phyloP scores from a whole-genome alignment of 2,113 vertebrate genomes.

The Eidolon helvum region DNA sequence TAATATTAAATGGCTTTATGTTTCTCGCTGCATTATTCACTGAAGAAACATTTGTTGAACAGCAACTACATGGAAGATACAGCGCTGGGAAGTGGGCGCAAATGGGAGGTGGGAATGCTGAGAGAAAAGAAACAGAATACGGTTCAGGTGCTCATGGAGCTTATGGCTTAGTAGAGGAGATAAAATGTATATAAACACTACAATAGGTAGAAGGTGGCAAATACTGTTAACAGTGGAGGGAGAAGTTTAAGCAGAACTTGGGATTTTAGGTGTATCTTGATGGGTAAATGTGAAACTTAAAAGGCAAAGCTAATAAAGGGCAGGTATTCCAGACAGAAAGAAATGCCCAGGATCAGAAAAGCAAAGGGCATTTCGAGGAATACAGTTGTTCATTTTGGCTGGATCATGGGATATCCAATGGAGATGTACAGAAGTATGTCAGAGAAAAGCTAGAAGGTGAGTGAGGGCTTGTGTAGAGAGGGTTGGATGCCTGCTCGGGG shows the following conservation, averaged over 20 bases:
- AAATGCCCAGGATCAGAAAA: not conserved
- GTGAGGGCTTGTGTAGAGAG: not conserved
- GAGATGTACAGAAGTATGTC: not conserved
- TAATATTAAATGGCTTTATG: conserved; percentile 23
- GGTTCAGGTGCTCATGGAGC: not conserved
- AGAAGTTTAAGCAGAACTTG: not conserved
- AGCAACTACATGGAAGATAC: not conserved
- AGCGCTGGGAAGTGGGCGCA: not conserved
- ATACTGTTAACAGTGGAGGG: not conserved
- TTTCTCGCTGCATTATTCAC: not conserved
- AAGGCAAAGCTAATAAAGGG: not conserved
- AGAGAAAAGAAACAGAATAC: not conserved
- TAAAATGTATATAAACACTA: not conserved
- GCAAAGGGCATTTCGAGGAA: not conserved
- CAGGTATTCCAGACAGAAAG: not conserved
- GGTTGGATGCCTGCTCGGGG: not conserved
- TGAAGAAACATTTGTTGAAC: conserved; percentile 23
- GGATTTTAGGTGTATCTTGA: not conserved
- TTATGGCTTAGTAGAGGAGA: not conserved
- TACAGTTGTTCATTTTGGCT: not conserved
- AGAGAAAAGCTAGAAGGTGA: not conserved
- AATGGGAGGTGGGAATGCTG: not conserved
- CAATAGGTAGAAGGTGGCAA: not conserved
- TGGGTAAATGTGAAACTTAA: not conserved
- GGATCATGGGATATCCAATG: not conserved